Conservation (phyloP, 2,888 invertebrate genomes). For the Patella depressa region DNA sequence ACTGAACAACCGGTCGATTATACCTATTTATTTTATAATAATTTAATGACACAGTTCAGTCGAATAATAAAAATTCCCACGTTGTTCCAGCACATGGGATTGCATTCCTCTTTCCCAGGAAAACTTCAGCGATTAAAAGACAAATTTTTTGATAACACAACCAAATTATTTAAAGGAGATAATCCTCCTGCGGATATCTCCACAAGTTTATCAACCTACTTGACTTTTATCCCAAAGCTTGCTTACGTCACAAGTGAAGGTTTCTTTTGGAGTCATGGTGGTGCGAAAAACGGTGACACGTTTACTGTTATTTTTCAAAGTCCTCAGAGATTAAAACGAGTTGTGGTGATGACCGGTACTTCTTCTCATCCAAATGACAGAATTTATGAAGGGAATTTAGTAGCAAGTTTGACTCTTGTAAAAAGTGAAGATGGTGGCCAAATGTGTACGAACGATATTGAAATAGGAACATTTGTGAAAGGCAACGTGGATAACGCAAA, state of each 20-base stretch:
- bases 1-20: constrained; percentile 55
- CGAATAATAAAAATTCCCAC: constrained; percentile 47
- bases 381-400: constrained; percentile 54
- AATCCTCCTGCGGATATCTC: constrained; percentile 68
- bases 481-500: constrained; percentile 59
- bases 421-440: constrained; percentile 27
- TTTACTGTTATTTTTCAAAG: constrained; percentile 64
- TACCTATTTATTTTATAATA: constrained; percentile 50
- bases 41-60: constrained; percentile 43
- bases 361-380: constrained; percentile 56
- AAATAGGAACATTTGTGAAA: constrained; percentile 49
- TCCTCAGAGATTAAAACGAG: constrained; percentile 53
- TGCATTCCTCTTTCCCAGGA: constrained; percentile 48
- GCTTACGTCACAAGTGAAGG: constrained; percentile 67
- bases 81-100: constrained; percentile 55
- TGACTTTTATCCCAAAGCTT: constrained; percentile 63
- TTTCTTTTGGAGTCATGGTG: constrained; percentile 68
- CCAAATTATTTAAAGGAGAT: constrained; percentile 53
- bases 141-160: constrained; percentile 45
- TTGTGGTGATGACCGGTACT: constrained; percentile 65
- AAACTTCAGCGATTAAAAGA: constrained; percentile 56
- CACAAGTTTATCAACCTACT: constrained; percentile 64
- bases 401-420: constrained; percentile 49
- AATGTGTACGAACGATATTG: constrained; percentile 45
- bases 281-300: constrained; percentile 58